These are phyloP conservation scores for Xestobium rufovillosum DNA, from an alignment of 2,888 invertebrate genomes.

Conservation along the genomic window DNA sequence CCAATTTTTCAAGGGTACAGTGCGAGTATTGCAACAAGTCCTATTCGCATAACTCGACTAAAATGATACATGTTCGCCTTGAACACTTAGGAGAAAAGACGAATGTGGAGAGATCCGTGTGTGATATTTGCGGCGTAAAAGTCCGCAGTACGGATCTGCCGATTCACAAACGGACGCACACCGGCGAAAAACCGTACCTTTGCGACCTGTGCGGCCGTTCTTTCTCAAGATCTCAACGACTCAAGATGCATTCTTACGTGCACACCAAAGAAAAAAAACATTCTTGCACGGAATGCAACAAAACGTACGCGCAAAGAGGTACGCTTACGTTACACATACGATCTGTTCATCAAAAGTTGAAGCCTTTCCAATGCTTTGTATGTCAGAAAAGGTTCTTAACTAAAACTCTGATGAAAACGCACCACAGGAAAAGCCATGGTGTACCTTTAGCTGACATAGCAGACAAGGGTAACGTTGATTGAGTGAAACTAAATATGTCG, in stretches of 20 bases:
- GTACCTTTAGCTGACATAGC: too few relatives aligned
- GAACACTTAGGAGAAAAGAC: constrained; percentile 24
- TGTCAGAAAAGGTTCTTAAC: constrained; percentile 37
- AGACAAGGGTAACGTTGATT: too few relatives aligned
- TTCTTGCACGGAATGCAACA: constrained; percentile 18
- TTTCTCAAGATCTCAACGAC: background rate
- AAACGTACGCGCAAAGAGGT: constrained; percentile 18
- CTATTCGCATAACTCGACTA: constrained; percentile 46
- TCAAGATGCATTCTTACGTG: constrained; percentile 11
- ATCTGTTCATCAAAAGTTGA: background rate
- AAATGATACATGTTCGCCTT: constrained; percentile 43
- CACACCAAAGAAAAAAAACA: constrained; percentile 20
- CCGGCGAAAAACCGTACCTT: constrained; percentile 42
- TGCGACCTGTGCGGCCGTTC: constrained; percentile 12
- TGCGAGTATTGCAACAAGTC: constrained; percentile 47
- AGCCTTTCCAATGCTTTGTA: constrained; percentile 31
- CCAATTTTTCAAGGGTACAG: too few relatives aligned
- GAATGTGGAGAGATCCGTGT: constrained; percentile 11
- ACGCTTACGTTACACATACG: constrained; percentile 14
- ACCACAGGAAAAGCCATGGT: too few relatives aligned
- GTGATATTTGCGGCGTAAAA: background rate
- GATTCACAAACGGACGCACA: constrained; percentile 32
- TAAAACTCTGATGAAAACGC: constrained; percentile 40
- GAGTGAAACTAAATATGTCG: too few relatives aligned
- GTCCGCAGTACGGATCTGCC: background rate